phyloP scores from a whole-genome alignment of 2,797 vertebrate species.

The Scarus forsteni region DNA sequence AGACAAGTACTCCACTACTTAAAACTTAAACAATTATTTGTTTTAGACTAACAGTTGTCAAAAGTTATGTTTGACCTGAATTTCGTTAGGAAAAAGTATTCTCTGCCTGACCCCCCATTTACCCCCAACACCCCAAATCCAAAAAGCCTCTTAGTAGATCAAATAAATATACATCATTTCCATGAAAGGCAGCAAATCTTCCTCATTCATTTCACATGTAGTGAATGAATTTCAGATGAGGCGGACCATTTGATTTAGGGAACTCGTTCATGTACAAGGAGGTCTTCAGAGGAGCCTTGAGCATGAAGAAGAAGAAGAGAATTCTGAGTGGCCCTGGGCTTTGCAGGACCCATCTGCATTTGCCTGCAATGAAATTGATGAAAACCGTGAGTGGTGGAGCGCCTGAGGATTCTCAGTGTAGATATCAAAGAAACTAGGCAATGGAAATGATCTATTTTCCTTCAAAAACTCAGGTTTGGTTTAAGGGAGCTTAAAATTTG shows the following conservation, averaged over 20 bases:
- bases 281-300: conserved; percentile 19
- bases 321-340: conserved; percentile 13
- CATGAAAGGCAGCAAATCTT: conserved; percentile 21
- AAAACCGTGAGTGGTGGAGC: conserved; percentile 51
- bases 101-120: conserved; percentile 37
- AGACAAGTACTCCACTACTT: too few relatives aligned
- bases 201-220: conserved; percentile 38
- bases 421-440: conserved; percentile 39
- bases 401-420: conserved; percentile 49
- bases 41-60: too few relatives aligned
- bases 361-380: conserved; percentile 49
- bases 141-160: conserved; percentile 64
- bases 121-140: conserved; percentile 1
- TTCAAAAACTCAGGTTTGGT: neutral
- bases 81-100: neutral
- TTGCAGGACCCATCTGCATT: conserved; percentile 33
- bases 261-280: conserved; percentile 12
- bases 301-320: conserved; percentile 34
- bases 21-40: too few relatives aligned
- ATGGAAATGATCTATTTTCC: conserved; percentile 2
- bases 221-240: conserved; percentile 44
- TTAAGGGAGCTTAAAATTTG: neutral
- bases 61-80: too few relatives aligned
- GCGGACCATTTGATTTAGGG: conserved; percentile 37
- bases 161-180: conserved; percentile 30